Base-by-base conservation (phyloP, 2,113 vertebrate genomes). In the Tetrao urogallus region DNA sequence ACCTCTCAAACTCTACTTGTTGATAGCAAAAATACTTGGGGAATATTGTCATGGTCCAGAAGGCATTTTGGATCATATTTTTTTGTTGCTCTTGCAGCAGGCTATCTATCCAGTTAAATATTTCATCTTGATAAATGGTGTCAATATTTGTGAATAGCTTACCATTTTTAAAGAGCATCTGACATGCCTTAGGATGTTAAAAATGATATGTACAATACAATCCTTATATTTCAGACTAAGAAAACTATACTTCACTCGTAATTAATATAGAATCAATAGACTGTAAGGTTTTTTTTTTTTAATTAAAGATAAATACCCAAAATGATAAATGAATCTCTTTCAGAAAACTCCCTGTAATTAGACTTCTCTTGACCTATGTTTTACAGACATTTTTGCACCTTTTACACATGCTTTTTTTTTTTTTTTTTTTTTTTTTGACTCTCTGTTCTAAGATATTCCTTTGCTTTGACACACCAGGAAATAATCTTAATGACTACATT, bases 381-480 rank as follows among this genome's bases (percentile, higher is more conserved):
- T 92, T 54, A 83, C 4, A 9, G 28, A 32, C 10, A 10, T 24
- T 76, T 88, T 85, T 78, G 19, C 57, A 86, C 32, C 28, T 71
- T 89, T 77, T 64, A 38, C 54, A 32, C 42, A 20, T 18, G 27
- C 27, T 17, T 27, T 30, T 14, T 94, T 92, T 43, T 42, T 50
- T 19, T 95, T 91, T 54, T 12, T 94, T 90, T 28, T 28, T n/a
- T 14, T 94, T 92, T 45, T 52, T 91, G 71, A 70, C 72, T 47
- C 65, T 91, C 47, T 86, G 38, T 90, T 95, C 89, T 91, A 20
- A 8, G 71, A 65, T 27, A 36, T 82, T 50, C 20, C 58, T 8
- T 25, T n/a, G 45, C 34, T 64, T 89, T 92, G 69, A 91, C 56
- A 67, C 79, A 2, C 30, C 79, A 42, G 72, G 89, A 93, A 94